Evolutionary conservation across 2,113 vertebrate species (phyloP).

Genomic region (Diadophis punctatus): DNA sequence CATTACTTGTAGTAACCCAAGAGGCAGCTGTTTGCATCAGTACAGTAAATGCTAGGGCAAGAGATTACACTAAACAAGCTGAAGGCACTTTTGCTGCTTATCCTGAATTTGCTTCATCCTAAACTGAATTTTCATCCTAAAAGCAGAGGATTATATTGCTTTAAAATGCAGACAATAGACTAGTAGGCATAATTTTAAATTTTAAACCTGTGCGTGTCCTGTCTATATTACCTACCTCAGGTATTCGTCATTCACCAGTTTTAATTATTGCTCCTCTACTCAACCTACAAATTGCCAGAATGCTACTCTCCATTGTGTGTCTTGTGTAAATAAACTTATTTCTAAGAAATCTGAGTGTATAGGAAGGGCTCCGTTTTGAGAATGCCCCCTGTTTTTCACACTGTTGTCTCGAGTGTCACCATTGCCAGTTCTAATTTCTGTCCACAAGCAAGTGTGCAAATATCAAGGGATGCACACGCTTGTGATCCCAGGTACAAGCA

Average conservation of each 20-base stretch:
- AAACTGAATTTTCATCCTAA: slow-evolving; percentile 42
- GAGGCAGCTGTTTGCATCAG: slow-evolving; percentile 31
- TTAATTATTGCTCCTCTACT: neutral
- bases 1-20: neutral
- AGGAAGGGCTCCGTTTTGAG: slow-evolving; percentile 59
- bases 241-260: neutral
- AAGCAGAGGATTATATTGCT: slow-evolving; percentile 33
- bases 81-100: slow-evolving; percentile 24
- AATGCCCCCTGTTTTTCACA: slow-evolving; percentile 70
- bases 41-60: slow-evolving; percentile 39
- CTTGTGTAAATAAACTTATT: slow-evolving; percentile 22
- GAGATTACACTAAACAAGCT: slow-evolving; percentile 42
- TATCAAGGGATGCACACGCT: neutral
- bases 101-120: slow-evolving; percentile 16
- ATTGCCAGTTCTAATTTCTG: neutral
- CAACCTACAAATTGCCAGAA: slow-evolving; percentile 38
- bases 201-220: neutral
- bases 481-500: slow-evolving; percentile 5
- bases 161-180: slow-evolving; percentile 41
- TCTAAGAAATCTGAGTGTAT: slow-evolving; percentile 62
- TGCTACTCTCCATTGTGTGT: neutral
- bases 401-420: slow-evolving; percentile 60
- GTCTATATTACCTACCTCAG: neutral
- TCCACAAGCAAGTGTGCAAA: neutral
- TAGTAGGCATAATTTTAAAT: slow-evolving; percentile 6